phyloP scores from a whole-genome alignment of 2,113 vertebrate species.

The Trogon surrucura region DNA sequence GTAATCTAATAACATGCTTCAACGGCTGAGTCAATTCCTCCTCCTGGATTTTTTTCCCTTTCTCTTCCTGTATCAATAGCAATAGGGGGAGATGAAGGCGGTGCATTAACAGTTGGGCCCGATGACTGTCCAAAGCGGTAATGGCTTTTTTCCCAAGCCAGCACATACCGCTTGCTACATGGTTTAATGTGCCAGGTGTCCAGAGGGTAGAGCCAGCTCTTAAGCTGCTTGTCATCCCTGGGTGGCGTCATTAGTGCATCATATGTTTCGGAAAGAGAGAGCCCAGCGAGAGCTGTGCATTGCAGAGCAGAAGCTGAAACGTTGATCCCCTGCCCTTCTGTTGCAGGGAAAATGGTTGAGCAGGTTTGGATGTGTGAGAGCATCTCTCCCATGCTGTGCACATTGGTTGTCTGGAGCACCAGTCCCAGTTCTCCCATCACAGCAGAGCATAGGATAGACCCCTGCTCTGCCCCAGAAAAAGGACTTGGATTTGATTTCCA shows the following conservation, averaged over 20 bases:
- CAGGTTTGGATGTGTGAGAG: background rate
- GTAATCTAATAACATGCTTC: constrained; percentile 17
- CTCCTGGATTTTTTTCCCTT: background rate
- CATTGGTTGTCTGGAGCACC: background rate
- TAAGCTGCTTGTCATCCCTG: constrained; percentile 63
- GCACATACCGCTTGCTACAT: background rate
- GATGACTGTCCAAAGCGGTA: background rate
- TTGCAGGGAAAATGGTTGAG: rapidly evolving
- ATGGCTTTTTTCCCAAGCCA: constrained; percentile 58
- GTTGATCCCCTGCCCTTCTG: constrained; percentile 30
- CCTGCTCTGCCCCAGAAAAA: background rate
- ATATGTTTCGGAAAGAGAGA: constrained; percentile 51
- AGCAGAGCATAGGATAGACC: background rate
- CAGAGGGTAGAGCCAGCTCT: constrained; percentile 57
- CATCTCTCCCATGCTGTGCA: background rate
- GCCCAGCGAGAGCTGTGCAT: background rate
- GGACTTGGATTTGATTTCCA: background rate
- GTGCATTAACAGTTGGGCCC: background rate
- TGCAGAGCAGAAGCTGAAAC: background rate
- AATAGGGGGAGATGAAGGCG: background rate
- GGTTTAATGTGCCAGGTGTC: constrained; percentile 36
- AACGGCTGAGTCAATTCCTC: background rate
- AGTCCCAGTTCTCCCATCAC: background rate
- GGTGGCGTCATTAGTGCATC: constrained; percentile 62
- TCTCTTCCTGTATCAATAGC: background rate